These are phyloP conservation scores for Oreocharis arfaki DNA, from an alignment of 2,113 vertebrate species.

Conservation along the genomic window DNA sequence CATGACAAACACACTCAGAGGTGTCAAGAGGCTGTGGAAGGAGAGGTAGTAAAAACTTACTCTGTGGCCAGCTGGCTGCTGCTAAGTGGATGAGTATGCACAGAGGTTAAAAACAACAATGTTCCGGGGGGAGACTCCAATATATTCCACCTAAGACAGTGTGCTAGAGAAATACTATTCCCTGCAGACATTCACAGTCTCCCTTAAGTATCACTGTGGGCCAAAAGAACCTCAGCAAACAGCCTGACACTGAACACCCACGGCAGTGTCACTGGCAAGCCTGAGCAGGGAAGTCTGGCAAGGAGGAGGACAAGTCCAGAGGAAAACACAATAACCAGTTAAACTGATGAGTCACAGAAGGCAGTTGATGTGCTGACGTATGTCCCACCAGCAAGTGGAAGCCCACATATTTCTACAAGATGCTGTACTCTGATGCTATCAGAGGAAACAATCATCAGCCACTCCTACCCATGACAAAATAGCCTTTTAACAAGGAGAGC, in stretches of 20 bases:
- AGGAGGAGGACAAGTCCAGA: not conserved
- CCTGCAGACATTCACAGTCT: not conserved
- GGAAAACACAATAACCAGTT: not conserved
- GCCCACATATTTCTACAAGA: not conserved
- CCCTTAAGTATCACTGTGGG: no score
- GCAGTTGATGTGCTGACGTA: not conserved
- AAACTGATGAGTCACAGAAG: not conserved
- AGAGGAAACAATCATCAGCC: not conserved
- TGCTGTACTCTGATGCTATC: not conserved
- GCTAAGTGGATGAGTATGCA: not conserved
- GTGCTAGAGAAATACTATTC: not conserved
- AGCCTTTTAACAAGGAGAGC: not conserved
- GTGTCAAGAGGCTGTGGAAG: not conserved
- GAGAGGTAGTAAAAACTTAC: not conserved
- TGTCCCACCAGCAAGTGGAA: not conserved
- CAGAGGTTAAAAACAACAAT: not conserved
- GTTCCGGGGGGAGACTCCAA: accelerated
- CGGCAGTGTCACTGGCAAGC: not conserved
- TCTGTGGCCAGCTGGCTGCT: not conserved
- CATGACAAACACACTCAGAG: not conserved
- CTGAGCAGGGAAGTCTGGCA: not conserved
- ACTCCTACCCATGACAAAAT: not conserved
- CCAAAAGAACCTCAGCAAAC: not conserved
- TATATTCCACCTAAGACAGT: not conserved
- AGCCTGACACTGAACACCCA: not conserved